These are phyloP conservation scores for Bufotes viridis DNA, from an alignment of 2,797 vertebrate species.

Conservation along the genomic window DNA sequence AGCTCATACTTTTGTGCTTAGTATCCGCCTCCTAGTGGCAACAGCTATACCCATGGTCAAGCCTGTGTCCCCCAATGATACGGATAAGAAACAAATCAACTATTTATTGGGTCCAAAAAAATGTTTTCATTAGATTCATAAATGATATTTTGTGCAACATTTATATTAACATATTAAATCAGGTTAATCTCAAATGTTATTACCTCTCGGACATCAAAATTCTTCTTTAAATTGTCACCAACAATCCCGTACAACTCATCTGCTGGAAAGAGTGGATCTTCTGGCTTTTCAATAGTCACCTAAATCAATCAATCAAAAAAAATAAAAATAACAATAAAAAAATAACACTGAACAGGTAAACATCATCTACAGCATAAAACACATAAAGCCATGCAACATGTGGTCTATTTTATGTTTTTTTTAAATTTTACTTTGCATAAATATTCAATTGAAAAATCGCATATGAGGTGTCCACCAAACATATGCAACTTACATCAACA, in stretches of 20 bases:
- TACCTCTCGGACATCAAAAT: conserved; percentile 95
- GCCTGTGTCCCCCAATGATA: too few species aligned
- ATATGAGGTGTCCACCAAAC: background rate
- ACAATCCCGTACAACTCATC: conserved; percentile 97
- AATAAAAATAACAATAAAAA: background rate
- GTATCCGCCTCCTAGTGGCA: too few species aligned
- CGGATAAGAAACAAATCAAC: too few species aligned
- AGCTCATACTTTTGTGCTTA: too few species aligned
- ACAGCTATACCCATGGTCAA: too few species aligned
- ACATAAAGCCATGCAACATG: too few species aligned
- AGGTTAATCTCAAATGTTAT: background rate
- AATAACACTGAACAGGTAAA: background rate
- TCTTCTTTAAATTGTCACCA: conserved; percentile 91
- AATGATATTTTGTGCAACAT: too few species aligned
- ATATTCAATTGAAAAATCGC: background rate
- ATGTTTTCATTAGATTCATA: too few species aligned
- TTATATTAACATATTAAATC: background rate
- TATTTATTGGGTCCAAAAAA: too few species aligned
- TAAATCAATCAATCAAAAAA: conserved; percentile 66
- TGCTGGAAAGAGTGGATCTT: conserved; percentile 88
- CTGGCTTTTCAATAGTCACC: conserved; percentile 86
- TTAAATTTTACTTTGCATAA: background rate
- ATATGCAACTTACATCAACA: conserved; percentile 82
- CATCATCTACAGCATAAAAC: background rate
- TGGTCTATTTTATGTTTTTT: too few species aligned